These are phyloP conservation scores for Agrochola lychnidis DNA, from an alignment of 2,888 invertebrate genomes.

Conservation along the genomic window DNA sequence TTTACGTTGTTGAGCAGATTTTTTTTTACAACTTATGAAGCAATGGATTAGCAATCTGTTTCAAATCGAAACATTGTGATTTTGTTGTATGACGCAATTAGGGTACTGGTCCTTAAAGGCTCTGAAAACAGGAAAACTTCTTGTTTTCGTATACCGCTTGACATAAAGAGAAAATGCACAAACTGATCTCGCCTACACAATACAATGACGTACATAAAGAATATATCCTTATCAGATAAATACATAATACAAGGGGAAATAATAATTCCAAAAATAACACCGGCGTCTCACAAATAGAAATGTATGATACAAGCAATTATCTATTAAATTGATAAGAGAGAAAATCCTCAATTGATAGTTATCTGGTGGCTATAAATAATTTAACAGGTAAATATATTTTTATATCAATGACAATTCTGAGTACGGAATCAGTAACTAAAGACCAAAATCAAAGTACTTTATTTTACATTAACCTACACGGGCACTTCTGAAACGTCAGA, in stretches of 20 bases:
- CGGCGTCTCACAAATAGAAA: conserved; percentile 55
- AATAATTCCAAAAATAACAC: conserved; percentile 58
- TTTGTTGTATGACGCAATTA: too few species aligned
- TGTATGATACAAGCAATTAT: conserved; percentile 42
- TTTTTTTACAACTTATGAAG: too few species aligned
- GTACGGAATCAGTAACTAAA: not conserved
- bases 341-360: conserved; percentile 51
- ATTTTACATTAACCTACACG: too few species aligned
- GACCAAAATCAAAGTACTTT: too few species aligned
- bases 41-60: too few species aligned
- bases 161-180: conserved; percentile 20
- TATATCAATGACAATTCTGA: conserved; percentile 14
- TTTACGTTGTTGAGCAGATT: too few species aligned
- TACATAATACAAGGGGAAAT: conserved; percentile 53
- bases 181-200: conserved; percentile 27
- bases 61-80: too few species aligned
- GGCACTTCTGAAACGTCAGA: too few species aligned
- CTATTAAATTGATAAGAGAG: conserved; percentile 57
- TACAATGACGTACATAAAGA: conserved; percentile 39
- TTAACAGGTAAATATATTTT: conserved; percentile 20
- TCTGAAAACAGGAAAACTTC: not conserved
- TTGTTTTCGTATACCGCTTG: not conserved
- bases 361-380: conserved; percentile 44
- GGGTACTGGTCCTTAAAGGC: not conserved
- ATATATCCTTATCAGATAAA: conserved; percentile 56